Conservation (phyloP, 2,113 vertebrate genomes). For the Muntiacus reevesi region DNA sequence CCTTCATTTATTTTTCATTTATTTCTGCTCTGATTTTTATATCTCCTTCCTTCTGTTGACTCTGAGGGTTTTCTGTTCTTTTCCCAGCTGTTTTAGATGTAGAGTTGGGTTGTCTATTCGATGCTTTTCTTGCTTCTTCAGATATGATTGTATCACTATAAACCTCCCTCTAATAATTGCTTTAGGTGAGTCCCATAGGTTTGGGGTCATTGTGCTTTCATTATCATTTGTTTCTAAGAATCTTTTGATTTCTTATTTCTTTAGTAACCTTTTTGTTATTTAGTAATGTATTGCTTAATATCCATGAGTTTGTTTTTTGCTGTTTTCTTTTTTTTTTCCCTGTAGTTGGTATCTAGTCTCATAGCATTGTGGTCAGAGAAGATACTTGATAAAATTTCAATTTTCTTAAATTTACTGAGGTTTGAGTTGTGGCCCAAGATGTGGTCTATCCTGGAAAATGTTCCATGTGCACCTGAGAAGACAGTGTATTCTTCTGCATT, state of each 20-base stretch:
- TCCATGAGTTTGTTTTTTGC: neutral
- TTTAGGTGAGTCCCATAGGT: neutral
- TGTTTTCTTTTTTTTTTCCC: rapidly evolving
- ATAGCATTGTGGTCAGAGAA: neutral
- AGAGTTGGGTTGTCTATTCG: neutral
- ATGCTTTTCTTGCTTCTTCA: neutral
- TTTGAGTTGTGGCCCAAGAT: neutral
- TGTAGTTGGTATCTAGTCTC: neutral
- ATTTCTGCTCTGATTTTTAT: neutral
- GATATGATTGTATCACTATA: neutral
- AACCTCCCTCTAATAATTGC: neutral
- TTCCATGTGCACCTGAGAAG: neutral
- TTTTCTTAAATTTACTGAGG: neutral
- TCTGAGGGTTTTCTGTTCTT: neutral
- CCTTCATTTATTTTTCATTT: neutral
- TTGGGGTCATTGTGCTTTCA: neutral
- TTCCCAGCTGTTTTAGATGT: neutral
- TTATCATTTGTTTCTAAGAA: neutral
- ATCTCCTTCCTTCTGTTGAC: neutral
- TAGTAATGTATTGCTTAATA: neutral
- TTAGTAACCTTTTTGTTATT: neutral
- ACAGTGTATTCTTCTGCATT: neutral
- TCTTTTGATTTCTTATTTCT: neutral
- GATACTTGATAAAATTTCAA: neutral
- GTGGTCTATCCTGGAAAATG: neutral